phyloP scores from a whole-genome alignment of 2,113 vertebrate species.

The Tringa solitaria region DNA sequence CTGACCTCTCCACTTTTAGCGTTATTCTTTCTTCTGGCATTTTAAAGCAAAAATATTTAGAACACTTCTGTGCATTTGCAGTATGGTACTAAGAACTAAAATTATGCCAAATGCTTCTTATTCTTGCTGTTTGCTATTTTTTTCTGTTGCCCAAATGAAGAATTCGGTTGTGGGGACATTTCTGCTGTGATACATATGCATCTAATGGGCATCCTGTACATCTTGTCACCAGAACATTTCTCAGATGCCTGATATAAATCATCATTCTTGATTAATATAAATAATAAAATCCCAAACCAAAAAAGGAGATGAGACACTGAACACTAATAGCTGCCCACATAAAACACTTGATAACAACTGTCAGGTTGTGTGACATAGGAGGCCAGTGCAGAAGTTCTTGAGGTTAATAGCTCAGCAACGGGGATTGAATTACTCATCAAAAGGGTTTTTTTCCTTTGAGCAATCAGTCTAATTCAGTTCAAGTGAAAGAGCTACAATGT shows the following conservation, averaged over 20 bases:
- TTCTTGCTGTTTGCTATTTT: neutral
- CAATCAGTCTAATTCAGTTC: neutral
- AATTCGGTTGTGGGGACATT: conserved; percentile 13
- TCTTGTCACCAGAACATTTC: conserved; percentile 7
- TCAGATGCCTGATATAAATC: conserved; percentile 18
- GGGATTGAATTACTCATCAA: conserved; percentile 17
- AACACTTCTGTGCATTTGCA: neutral
- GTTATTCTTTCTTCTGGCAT: neutral
- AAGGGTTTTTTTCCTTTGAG: neutral
- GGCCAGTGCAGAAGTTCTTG: neutral
- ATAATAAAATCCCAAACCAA: conserved; percentile 45
- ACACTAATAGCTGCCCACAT: neutral
- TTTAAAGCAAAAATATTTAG: neutral
- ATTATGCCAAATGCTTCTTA: neutral
- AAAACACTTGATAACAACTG: neutral
- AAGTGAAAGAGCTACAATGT: neutral
- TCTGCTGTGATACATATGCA: neutral
- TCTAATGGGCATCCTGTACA: neutral
- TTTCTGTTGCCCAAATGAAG: neutral
- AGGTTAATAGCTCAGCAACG: neutral
- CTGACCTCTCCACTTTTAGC: neutral
- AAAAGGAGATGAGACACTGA: conserved; percentile 56
- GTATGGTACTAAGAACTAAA: conserved; percentile 24
- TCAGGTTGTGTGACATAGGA: neutral
- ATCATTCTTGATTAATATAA: conserved; percentile 33